A percentile compares a stretch with the other conserved stretches of the same genome.
Evolutionary conservation across 2,888 invertebrate genomes (phyloP).

Genomic region (Fissipunctia ypsillon): DNA sequence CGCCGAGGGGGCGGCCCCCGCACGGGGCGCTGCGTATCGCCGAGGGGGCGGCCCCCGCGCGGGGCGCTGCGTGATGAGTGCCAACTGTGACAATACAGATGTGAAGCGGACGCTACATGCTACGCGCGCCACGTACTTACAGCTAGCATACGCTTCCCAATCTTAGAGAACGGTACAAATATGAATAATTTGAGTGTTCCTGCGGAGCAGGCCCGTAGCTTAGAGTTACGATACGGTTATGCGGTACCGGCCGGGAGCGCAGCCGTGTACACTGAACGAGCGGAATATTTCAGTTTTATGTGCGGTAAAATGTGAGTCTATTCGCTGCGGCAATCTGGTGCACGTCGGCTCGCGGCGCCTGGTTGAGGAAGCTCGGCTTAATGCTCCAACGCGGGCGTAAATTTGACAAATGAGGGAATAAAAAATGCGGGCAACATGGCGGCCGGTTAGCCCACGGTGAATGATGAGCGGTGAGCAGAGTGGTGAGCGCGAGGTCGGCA

Average conservation of each 20-base stretch:
- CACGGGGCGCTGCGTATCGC: too few relatives aligned
- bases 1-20: too few relatives aligned
- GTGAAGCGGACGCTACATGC: background rate
- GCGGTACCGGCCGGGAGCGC: conserved; percentile 35
- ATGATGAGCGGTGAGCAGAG: background rate
- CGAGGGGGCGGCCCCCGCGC: too few relatives aligned
- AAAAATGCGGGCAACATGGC: conserved; percentile 24
- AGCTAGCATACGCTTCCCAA: conserved; percentile 17
- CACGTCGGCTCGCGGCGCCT: conserved; percentile 9
- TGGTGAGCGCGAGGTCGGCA: background rate
- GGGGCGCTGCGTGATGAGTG: conserved; percentile 18
- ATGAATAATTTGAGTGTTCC: conserved; percentile 52
- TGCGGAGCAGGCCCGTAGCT: conserved; percentile 27
- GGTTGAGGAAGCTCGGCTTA: conserved; percentile 18
- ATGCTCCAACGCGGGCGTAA: conserved; percentile 18
- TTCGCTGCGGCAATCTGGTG: conserved; percentile 26
- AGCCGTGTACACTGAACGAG: conserved; percentile 33
- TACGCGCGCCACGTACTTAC: background rate
- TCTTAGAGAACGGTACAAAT: conserved; percentile 41
- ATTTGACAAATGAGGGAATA: conserved; percentile 37
- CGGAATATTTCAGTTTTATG: conserved; percentile 48
- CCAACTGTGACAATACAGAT: conserved; percentile 30
- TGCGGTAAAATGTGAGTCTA: conserved; percentile 19
- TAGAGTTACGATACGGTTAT: conserved; percentile 40
- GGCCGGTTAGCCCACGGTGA: background rate